Evolutionary conservation across 2,113 vertebrate species (phyloP), one percentile per base, ranked within the genome.

Genomic region (Lasiurus borealis): DNA sequence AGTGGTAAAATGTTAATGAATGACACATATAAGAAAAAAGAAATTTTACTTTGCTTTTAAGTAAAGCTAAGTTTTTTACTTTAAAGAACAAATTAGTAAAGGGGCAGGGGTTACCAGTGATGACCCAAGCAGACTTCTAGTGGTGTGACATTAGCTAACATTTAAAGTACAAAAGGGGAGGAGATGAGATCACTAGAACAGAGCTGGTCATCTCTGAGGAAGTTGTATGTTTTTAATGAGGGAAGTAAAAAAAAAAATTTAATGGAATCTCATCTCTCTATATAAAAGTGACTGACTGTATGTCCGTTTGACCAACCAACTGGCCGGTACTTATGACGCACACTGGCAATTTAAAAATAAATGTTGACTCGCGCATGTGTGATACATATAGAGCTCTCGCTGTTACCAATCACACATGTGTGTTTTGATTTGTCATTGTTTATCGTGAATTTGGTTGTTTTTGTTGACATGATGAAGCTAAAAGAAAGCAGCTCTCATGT

Each of bases 11-110:
- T 81, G 48, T 92, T 81, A 91, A 82, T 19, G 34, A 34, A 87
- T 48, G 46, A 91, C 36, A 88, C 6, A 78, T 68, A 16, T 64
- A 92, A 92, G 52, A 78, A 82, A 93, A 78, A 82, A 88, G 73
- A 36, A 72, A 76, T 75, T 78, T 36, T 84, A 94, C 0, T 89
- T 46, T 84, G 46, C 40, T 16, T 78, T 93, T 10, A 85, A 88
- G 75, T 78, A 94, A 91, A 95, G 68, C 8, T 92, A 88, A 76
- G 29, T n/a, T 85, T 83, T 86, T 88, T 68, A 72, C 29, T 72
- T 81, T 81, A 81, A 88, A 88, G 34, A 48, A 64, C 10, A 76
- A 83, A 86, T 68, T 40, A 71, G 44, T 50, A 29, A 95, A 81
- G 77, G 19, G n/a, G 2, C 62, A 52, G 19, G 19, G n/a, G 27